Evolutionary conservation across 64 coral and sea anemone genomes (phyloP).

Genomic region (Pocillopora verrucosa): DNA sequence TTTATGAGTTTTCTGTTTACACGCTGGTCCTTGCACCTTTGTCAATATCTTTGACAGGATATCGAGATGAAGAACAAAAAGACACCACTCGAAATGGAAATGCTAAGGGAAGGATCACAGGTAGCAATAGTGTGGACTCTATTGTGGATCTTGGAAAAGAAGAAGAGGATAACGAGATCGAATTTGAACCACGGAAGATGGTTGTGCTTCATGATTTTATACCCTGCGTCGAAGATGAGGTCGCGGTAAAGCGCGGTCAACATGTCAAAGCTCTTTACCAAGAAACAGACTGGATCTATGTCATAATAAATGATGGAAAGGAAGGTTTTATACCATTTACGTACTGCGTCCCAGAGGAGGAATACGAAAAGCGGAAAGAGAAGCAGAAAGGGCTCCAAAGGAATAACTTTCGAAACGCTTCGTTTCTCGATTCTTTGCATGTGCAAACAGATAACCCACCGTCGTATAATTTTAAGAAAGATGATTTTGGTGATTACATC

Average conservation of each 20-base stretch:
- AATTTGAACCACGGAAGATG: constrained; percentile 90
- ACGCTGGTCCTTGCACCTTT: background rate
- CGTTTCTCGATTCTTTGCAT: constrained; percentile 33
- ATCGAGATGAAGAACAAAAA: constrained; percentile 52
- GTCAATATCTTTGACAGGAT: constrained; percentile 60
- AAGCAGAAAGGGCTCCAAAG: constrained; percentile 56
- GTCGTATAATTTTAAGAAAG: constrained; percentile 71
- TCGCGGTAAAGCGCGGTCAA: constrained; percentile 77
- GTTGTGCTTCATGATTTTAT: constrained; percentile 92
- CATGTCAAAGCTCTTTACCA: constrained; percentile 91
- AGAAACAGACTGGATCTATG: constrained; percentile 92
- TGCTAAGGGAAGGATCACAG: constrained; percentile 48
- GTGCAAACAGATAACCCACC: constrained; percentile 35
- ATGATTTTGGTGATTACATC: constrained; percentile 80
- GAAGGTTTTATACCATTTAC: constrained; percentile 97
- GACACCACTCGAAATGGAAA: constrained; percentile 52
- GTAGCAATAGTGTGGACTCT: constrained; percentile 68
- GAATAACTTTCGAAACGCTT: constrained; percentile 56
- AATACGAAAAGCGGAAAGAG: constrained; percentile 85
- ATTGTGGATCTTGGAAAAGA: constrained; percentile 33
- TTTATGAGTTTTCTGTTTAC: constrained; percentile 62
- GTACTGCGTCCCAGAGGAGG: constrained; percentile 78
- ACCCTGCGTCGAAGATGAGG: constrained; percentile 95
- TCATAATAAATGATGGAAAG: constrained; percentile 62
- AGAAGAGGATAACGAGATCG: constrained; percentile 48